Conservation (phyloP, 2,113 vertebrate genomes). For the Erpornis zantholeuca region DNA sequence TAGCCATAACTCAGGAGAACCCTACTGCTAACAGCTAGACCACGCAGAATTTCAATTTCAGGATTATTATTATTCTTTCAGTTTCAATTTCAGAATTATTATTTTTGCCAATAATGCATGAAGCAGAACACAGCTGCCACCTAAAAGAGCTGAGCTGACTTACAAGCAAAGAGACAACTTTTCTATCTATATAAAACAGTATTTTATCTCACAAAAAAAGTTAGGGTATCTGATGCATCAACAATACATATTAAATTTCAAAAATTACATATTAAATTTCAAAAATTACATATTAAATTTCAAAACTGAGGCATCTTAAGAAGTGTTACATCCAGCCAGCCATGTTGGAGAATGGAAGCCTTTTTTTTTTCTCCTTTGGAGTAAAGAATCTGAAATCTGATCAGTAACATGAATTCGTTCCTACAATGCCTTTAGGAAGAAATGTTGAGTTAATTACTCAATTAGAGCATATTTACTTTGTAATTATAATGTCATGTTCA, state of each 20-base stretch:
- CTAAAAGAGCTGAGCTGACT: not conserved
- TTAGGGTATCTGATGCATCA: not conserved
- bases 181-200: not conserved
- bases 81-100: not conserved
- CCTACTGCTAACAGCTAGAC: not conserved
- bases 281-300: not conserved
- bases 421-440: slow-evolving; percentile 56
- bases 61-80: not conserved
- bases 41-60: not conserved
- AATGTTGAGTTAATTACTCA: slow-evolving; percentile 66
- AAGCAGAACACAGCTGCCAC: not conserved
- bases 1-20: not conserved
- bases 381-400: slow-evolving; percentile 45
- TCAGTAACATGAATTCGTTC: slow-evolving; percentile 12
- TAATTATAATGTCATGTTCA: slow-evolving; percentile 63
- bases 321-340: not conserved
- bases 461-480: slow-evolving; percentile 62
- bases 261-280: not conserved
- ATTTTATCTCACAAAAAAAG: not conserved
- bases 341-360: not conserved
- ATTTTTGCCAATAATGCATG: not conserved
- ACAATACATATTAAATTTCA: not conserved
- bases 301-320: not conserved
- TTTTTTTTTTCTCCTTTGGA: not conserved
- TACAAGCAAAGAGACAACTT: not conserved